Conservation (phyloP, 2,113 vertebrate genomes). For the Tilapia sparmanii region DNA sequence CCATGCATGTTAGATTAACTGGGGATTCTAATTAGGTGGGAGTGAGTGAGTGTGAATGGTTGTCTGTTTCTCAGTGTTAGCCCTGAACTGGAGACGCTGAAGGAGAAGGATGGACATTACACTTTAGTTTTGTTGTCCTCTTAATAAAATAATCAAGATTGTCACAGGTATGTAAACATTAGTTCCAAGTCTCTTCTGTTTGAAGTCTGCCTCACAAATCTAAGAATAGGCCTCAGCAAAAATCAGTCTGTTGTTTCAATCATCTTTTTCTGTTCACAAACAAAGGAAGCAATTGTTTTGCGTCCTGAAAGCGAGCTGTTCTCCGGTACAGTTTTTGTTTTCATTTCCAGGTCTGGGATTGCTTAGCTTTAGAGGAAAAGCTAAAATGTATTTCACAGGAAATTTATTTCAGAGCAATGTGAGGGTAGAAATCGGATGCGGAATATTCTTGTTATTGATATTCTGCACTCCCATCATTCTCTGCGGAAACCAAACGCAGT, state of each 20-base stretch:
- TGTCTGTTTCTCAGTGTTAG: fast-evolving
- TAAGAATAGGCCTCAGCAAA: not conserved
- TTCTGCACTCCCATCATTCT: not conserved
- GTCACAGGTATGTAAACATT: not conserved
- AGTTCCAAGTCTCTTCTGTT: not conserved
- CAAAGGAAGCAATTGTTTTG: constrained; percentile 22
- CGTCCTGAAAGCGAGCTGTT: not conserved
- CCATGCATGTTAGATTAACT: not conserved
- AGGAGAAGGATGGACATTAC: not conserved
- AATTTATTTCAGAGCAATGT: constrained; percentile 20
- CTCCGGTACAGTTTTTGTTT: not conserved
- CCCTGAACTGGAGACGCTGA: fast-evolving
- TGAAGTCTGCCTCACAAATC: not conserved
- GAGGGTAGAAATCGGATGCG: constrained; percentile 40
- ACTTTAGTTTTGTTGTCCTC: not conserved
- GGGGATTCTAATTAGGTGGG: not conserved
- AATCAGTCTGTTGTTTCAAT: constrained; percentile 6
- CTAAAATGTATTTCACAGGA: not conserved
- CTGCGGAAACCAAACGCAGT: not conserved
- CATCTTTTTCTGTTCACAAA: not conserved
- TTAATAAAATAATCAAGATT: not conserved
- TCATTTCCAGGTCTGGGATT: constrained; percentile 23
- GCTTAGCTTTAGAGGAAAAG: not conserved
- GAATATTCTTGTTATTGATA: not conserved
- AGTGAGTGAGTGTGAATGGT: not conserved